These are phyloP conservation scores for Plumapathes pennacea DNA, from an alignment of 92 coral and sea anemone genomes.

Conservation along the genomic window DNA sequence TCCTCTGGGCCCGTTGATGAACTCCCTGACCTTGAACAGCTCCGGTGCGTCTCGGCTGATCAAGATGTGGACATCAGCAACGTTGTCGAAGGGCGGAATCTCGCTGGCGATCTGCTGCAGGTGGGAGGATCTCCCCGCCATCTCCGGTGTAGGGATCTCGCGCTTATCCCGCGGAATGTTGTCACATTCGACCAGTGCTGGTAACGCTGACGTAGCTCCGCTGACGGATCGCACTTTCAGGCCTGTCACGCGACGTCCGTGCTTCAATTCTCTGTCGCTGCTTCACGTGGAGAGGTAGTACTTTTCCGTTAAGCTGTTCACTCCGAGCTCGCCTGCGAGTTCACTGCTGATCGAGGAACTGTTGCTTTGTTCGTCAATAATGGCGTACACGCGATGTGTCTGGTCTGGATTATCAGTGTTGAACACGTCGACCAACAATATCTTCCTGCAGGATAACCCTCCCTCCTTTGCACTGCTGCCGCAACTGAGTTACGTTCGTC, in stretches of 20 bases:
- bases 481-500: too few species aligned
- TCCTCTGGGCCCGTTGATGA: constrained; percentile 46
- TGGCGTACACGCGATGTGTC: constrained; percentile 29
- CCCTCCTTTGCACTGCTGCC: constrained; percentile 16
- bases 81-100: constrained; percentile 43
- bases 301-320: constrained; percentile 22
- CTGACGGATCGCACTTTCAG: constrained; percentile 17
- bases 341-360: constrained; percentile 41
- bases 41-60: constrained; percentile 54
- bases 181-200: constrained; percentile 52
- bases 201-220: constrained; percentile 23
- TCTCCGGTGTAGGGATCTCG: constrained; percentile 46
- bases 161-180: constrained; percentile 46
- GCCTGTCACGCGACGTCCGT: constrained; percentile 39
- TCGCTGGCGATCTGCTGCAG: constrained; percentile 38
- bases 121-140: constrained; percentile 58
- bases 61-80: constrained; percentile 34
- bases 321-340: constrained; percentile 55
- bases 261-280: constrained; percentile 24
- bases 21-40: constrained; percentile 52
- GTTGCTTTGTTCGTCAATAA: constrained; percentile 58
- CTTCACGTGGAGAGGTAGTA: constrained; percentile 55
- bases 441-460: constrained; percentile 51
- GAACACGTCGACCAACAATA: constrained; percentile 33
- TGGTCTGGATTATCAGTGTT: constrained; percentile 8